phyloP scores from a whole-genome alignment of 1,140 invertebrate species.

The Prorops nasuta region DNA sequence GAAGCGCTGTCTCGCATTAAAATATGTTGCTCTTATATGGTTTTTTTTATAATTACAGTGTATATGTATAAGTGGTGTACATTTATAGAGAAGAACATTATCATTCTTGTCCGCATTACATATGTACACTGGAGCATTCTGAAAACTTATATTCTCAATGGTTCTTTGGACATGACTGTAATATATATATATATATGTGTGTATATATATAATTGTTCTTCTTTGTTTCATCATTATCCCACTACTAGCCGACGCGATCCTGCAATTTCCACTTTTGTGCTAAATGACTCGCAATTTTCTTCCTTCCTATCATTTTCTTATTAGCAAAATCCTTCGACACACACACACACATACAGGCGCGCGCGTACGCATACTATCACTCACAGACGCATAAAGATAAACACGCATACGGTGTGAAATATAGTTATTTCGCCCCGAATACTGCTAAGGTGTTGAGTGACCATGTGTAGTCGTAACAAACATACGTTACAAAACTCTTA shows the following conservation, averaged over 20 bases:
- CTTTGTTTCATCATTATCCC: too few species aligned
- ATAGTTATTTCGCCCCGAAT: constrained; percentile 40
- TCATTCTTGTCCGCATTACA: too few species aligned
- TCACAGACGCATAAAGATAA: constrained; percentile 11
- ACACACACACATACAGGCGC: too few species aligned
- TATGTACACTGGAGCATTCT: too few species aligned
- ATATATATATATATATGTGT: too few species aligned
- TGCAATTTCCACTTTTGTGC: constrained; percentile 15
- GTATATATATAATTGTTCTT: too few species aligned
- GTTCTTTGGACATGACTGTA: constrained; percentile 33
- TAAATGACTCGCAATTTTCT: constrained; percentile 15
- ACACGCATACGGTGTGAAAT: constrained; percentile 24
- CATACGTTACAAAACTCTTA: constrained; percentile 53
- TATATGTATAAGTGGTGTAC: constrained; percentile 21
- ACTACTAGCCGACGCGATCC: too few species aligned
- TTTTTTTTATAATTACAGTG: constrained; percentile 7
- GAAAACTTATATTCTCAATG: too few species aligned
- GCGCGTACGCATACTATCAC: too few species aligned
- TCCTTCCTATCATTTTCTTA: not conserved
- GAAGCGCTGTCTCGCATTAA: not conserved
- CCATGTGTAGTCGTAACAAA: constrained; percentile 52
- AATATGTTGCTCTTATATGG: not conserved
- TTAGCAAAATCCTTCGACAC: not conserved
- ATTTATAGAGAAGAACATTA: constrained; percentile 17
- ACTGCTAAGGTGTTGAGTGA: constrained; percentile 52